Evolutionary conservation across 2,113 vertebrate genomes (phyloP).

Genomic region (Cottus gobio): DNA sequence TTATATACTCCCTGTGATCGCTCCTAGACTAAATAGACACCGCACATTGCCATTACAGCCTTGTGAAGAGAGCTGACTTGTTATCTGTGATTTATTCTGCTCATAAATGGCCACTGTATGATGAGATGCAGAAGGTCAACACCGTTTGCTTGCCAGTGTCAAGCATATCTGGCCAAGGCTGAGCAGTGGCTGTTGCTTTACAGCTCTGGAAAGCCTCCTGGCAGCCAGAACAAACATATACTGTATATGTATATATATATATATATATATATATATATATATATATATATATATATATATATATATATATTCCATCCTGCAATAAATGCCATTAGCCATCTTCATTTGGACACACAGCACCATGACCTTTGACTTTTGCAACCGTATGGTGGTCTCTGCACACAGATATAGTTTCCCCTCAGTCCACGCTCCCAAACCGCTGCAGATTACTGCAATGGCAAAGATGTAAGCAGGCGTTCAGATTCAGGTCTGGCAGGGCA

Average conservation of each 20-base stretch:
- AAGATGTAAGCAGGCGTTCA: constrained; percentile 69
- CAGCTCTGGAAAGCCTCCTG: constrained; percentile 60
- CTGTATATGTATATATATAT: not conserved
- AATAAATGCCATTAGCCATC: constrained; percentile 53
- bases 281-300: no score
- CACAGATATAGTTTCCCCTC: constrained; percentile 61
- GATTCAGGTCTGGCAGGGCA: constrained; percentile 68
- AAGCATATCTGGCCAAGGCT: constrained; percentile 42
- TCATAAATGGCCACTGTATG: constrained; percentile 49
- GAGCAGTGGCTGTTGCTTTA: constrained; percentile 58
- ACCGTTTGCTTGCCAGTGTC: not conserved
- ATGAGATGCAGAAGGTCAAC: constrained; percentile 51
- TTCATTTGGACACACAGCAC: constrained; percentile 55
- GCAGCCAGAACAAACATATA: constrained; percentile 36
- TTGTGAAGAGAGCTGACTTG: constrained; percentile 10
- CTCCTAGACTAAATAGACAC: constrained; percentile 16
- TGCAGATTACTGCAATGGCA: constrained; percentile 64
- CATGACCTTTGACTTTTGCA: constrained; percentile 57
- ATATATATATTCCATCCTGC: constrained; percentile 9
- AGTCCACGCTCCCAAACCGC: constrained; percentile 61
- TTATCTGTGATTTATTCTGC: constrained; percentile 61
- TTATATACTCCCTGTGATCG: constrained; percentile 3
- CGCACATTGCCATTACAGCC: constrained; percentile 33
- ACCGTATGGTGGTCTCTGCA: constrained; percentile 59
- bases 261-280: not conserved